Evolutionary conservation across 2,797 vertebrate species (phyloP), one percentile per base, ranked within the genome.

Genomic region (Vespertilio murinus): DNA sequence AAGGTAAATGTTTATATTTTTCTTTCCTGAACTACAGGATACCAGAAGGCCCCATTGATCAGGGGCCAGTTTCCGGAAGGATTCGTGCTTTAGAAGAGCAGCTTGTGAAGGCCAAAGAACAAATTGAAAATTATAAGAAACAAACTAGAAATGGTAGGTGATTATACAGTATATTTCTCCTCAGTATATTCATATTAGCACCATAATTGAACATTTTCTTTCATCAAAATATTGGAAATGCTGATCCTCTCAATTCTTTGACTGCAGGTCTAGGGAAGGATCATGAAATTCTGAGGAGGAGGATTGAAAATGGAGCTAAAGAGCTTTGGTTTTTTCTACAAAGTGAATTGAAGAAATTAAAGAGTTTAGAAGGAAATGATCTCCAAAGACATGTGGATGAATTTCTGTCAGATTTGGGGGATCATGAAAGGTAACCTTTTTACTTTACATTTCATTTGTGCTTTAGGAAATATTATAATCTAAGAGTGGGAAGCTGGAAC

Each of bases 321-420:
- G 99, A 99, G 97, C 99, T 99, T 97, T 99, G 99, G 99, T 99
- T 99, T 98, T 99, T 99, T 93, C 98, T 99, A 88, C 99, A 99
- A 97, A 99, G 99, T 91, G 99, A 99, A 98, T 92, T 99, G 96
- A 99, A 99, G 98, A 99, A 99, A 96, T 96, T 99, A 97, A 99
- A 99, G 97, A 99, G 89, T 77, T 96, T 99, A 23, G 99, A 99
- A 97, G 98, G 98, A 97, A 97, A 83, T 80, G 98, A 99, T 97
- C 98, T 99, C 97, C 99, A 99, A 98, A 99, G 98, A 97, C 99
- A 98, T 14, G 96, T 98, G 11, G 99, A 99, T 98, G 98, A 98
- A 83, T 98, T 99, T 97, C 98, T 99, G 83, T 98, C 98, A 98
- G 99, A 99, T 98, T 98, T 99, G 97, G 99, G 99, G 97, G 98